These are phyloP conservation scores for Xylocampa areola DNA, from an alignment of 2,888 invertebrate species.

Conservation along the genomic window DNA sequence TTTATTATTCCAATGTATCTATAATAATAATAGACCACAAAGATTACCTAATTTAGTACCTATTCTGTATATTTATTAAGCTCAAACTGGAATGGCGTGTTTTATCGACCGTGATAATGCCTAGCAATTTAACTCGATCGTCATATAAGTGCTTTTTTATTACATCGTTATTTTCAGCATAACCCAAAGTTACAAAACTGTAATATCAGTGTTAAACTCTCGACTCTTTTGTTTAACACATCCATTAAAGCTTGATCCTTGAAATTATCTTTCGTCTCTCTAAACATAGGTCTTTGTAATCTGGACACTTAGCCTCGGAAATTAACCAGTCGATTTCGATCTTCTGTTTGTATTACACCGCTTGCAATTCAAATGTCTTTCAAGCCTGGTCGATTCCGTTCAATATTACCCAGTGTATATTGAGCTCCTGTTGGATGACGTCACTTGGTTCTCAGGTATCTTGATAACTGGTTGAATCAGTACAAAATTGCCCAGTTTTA, in stretches of 20 bases:
- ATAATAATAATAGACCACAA: too few relatives aligned
- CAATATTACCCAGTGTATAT: background rate
- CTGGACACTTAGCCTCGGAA: background rate
- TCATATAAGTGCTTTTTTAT: too few relatives aligned
- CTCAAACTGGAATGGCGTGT: too few relatives aligned
- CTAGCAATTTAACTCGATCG: too few relatives aligned
- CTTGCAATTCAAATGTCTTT: background rate
- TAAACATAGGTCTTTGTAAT: background rate
- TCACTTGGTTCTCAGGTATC: background rate
- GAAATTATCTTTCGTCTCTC: background rate
- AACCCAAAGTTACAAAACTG: background rate
- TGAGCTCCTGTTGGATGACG: background rate
- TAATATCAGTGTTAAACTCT: background rate
- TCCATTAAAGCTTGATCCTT: conserved; percentile 8
- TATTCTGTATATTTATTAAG: too few relatives aligned
- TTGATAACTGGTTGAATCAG: background rate
- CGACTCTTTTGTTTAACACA: background rate
- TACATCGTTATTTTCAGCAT: background rate
- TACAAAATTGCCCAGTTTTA: conserved; percentile 16
- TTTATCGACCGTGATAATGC: too few relatives aligned
- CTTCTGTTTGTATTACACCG: background rate
- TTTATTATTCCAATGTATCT: too few relatives aligned
- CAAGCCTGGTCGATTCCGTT: conserved; percentile 2
- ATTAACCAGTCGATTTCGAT: conserved; percentile 8
- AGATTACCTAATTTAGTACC: too few relatives aligned